These are phyloP conservation scores for Melipona quadrifasciata DNA, from an alignment of 1,140 invertebrate species.

Conservation along the genomic window DNA sequence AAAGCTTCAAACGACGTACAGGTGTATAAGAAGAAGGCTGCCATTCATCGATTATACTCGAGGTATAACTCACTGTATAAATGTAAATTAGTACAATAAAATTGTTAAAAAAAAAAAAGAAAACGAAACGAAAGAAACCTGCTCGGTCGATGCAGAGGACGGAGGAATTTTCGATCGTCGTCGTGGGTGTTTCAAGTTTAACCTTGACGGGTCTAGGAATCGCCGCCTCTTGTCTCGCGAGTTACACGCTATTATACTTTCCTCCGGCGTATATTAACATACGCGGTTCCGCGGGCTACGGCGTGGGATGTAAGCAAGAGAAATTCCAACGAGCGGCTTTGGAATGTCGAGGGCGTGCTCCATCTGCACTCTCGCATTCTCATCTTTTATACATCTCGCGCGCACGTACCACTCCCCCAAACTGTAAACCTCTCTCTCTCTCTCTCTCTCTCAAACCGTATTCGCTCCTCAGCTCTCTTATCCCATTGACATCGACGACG, in stretches of 20 bases:
- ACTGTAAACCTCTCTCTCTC: conserved; percentile 14
- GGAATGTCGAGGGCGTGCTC: conserved; percentile 65
- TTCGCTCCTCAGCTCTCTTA: neutral
- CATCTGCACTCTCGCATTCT: conserved; percentile 46
- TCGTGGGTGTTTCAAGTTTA: neutral
- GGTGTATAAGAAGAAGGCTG: conserved; percentile 56
- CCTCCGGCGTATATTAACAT: conserved; percentile 24
- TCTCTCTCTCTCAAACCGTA: too few relatives aligned
- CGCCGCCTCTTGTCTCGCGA: conserved; percentile 1
- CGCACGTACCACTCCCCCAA: conserved; percentile 51
- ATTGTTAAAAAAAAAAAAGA: conserved; percentile 33
- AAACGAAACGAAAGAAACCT: neutral
- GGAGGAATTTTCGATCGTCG: neutral
- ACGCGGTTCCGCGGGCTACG: neutral
- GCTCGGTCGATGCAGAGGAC: neutral
- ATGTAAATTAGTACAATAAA: conserved; percentile 73
- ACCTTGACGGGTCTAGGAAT: conserved; percentile 23
- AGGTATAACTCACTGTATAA: conserved; percentile 70
- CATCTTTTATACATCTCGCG: conserved; percentile 48
- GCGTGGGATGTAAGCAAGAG: conserved; percentile 36
- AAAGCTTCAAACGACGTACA: conserved; percentile 38
- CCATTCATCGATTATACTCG: conserved; percentile 54
- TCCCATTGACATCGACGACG: neutral
- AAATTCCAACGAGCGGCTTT: conserved; percentile 51
- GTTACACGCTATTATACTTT: neutral